These are phyloP conservation scores for Coptodon bakossiorum DNA, from an alignment of 2,113 vertebrate genomes.

Conservation along the genomic window DNA sequence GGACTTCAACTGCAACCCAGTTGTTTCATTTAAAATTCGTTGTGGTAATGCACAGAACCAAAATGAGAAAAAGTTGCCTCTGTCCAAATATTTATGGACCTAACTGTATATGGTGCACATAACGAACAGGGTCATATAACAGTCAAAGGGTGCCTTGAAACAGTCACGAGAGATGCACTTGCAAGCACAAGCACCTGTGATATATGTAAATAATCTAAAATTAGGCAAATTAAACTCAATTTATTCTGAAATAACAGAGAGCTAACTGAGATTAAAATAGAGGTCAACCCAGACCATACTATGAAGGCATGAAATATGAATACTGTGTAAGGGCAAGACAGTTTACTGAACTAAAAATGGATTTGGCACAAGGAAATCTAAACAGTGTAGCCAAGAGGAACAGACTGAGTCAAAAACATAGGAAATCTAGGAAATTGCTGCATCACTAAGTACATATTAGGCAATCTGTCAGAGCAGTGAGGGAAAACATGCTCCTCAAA, in stretches of 20 bases:
- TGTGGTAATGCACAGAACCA: not conserved
- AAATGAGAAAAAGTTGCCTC: not conserved
- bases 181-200: not conserved
- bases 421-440: not conserved
- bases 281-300: not conserved
- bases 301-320: not conserved
- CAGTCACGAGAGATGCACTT: not conserved
- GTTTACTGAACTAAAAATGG: not conserved
- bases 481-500: not conserved
- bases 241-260: not conserved
- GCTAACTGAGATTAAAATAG: not conserved
- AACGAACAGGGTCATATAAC: rapidly evolving
- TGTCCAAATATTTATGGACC: not conserved
- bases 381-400: not conserved
- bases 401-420: not conserved
- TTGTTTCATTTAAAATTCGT: not conserved
- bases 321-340: not conserved
- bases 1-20: not conserved
- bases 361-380: not conserved
- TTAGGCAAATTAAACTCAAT: not conserved
- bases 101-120: not conserved
- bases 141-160: not conserved
- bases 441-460: not conserved
- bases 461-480: not conserved
- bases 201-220: not conserved